Evolutionary conservation across 2,797 vertebrate species (phyloP).

Genomic region (Cyprinella venusta): DNA sequence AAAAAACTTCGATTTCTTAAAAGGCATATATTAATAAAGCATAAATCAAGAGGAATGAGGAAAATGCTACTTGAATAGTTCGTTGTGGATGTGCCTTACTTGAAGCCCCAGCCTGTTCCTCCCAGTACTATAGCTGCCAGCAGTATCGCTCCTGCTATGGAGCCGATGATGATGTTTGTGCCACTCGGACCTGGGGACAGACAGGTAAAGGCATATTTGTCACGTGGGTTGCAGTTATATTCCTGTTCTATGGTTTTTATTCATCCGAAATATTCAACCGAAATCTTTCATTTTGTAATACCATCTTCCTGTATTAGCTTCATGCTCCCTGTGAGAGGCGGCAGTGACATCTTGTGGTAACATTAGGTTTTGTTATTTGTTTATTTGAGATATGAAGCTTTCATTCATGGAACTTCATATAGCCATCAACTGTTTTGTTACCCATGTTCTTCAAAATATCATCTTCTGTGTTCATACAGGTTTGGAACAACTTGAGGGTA

Average conservation of each 20-base stretch:
- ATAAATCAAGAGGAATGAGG: background rate
- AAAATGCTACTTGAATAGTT: background rate
- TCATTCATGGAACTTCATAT: no score
- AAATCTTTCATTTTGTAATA: background rate
- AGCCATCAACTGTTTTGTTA: no score
- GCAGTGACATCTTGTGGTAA: constrained; percentile 1
- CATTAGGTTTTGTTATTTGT: background rate
- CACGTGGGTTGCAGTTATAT: background rate
- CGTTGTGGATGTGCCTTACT: constrained; percentile 81
- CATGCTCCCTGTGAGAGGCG: background rate
- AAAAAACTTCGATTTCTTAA: no score
- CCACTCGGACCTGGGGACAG: constrained; percentile 91
- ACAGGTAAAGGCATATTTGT: background rate
- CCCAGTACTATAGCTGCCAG: constrained; percentile 96
- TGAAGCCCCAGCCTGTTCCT: constrained; percentile 98
- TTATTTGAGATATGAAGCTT: no score
- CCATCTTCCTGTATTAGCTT: background rate
- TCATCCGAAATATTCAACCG: background rate
- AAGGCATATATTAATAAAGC: background rate
- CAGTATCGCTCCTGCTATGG: constrained; percentile 95
- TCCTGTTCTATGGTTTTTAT: background rate
- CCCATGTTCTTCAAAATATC: no score
- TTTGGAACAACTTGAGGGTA: no score
- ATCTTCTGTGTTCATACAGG: no score
- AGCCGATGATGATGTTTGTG: constrained; percentile 98